Evolutionary conservation across 2,113 vertebrate species (phyloP).

Genomic region (Platichthys flesus): DNA sequence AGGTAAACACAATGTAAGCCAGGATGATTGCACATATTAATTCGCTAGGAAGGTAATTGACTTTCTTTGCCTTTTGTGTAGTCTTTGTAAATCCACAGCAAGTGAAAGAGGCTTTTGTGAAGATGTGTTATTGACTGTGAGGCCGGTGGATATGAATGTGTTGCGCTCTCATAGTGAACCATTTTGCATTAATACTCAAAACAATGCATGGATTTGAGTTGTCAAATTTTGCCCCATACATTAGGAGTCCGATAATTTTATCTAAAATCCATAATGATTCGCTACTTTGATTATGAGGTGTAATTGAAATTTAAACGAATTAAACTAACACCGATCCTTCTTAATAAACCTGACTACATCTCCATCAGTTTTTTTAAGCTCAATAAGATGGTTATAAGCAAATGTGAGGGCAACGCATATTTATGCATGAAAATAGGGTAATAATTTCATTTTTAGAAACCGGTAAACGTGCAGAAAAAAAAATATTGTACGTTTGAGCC

Average conservation of each 20-base stretch:
- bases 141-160: conserved; percentile 11
- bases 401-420: no score
- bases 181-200: background rate
- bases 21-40: conserved; percentile 43
- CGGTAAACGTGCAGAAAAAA: no score
- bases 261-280: background rate
- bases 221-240: background rate
- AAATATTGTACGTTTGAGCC: background rate
- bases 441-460: no score
- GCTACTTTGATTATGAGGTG: no score
- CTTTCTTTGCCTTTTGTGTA: conserved; percentile 36
- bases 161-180: background rate
- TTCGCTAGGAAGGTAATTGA: conserved; percentile 19
- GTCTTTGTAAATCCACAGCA: conserved; percentile 23
- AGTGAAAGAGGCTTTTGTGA: conserved; percentile 18
- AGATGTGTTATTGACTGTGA: conserved; percentile 10
- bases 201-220: background rate
- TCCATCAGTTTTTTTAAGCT: no score
- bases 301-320: background rate
- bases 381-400: no score
- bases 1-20: conserved; percentile 49
- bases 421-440: no score
- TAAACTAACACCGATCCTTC: background rate
- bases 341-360: background rate
- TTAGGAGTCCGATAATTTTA: background rate